Base-by-base conservation (phyloP, 1,140 invertebrate genomes). In the Halotydeus destructor region DNA sequence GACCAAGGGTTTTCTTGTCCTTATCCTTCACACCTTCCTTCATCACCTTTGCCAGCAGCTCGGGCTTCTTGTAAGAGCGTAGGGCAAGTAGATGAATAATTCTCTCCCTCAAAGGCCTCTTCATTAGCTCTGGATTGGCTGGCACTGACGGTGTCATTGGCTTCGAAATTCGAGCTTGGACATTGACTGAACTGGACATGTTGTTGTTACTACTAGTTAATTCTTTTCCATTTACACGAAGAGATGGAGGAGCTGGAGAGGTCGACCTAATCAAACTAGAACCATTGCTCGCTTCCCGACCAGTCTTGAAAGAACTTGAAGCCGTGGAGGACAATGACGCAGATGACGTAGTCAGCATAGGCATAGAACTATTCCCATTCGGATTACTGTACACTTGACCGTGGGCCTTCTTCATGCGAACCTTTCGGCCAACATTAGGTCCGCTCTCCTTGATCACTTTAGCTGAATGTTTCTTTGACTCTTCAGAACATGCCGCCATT, bases 71-170 rank as follows among this genome's bases (percentile, higher is more conserved):
- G 60, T 76, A 88, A 34, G 83, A 76, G 64, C 78, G 75, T 55
- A 91, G 61, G 50, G 84, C 85, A 59, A 93, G 67, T 54, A 89
- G 66, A 62, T 93, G 86, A 57, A 91, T 84, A 50, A 93, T 70
- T 56, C 84, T 71, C 63, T 89, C 84, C 59, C 79, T 41, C 25
- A 44, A 41, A 5, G 47, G 38, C 35, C 27, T 41, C 44, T 40
- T 27, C 35, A 40, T 21, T 21, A 25, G n/a, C 16, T 43, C 45
- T 12, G 32, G 24, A 32, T 41, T 41, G 14, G 9, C 8, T 16
- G 18, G 9, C n/a, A n/a, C n/a, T n/a, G n/a, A n/a, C n/a, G n/a
- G n/a, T n/a, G n/a, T n/a, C n/a, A n/a, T n/a, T n/a, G n/a, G n/a
- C n/a, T n/a, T n/a, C n/a, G n/a, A n/a, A n/a, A n/a, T n/a, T n/a